phyloP scores from a whole-genome alignment of 2,888 invertebrate genomes.

The Hartigia nigra region DNA sequence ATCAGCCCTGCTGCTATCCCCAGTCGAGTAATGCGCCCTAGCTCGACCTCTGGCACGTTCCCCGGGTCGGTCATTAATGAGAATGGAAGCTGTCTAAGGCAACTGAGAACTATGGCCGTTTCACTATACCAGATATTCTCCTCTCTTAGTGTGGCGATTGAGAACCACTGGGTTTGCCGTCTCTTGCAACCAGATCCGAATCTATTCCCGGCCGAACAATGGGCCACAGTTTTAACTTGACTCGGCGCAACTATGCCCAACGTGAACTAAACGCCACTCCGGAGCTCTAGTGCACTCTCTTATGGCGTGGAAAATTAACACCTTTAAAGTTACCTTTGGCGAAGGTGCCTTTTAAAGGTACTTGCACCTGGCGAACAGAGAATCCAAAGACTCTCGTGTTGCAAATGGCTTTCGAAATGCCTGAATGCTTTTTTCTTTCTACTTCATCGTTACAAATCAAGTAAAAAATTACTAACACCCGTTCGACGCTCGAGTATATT shows the following conservation, averaged over 20 bases:
- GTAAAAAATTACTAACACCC: background rate
- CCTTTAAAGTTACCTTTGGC: conserved; percentile 2
- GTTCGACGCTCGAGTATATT: background rate
- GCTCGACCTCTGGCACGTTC: conserved; percentile 1
- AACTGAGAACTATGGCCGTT: background rate
- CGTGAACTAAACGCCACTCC: conserved; percentile 1
- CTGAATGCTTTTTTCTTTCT: background rate
- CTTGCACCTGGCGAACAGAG: background rate
- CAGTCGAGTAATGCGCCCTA: background rate
- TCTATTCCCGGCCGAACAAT: conserved; percentile 60
- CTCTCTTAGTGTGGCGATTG: conserved; percentile 11
- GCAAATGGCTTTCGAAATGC: background rate
- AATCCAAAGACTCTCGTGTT: background rate
- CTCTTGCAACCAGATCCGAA: conserved; percentile 49
- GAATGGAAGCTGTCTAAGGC: background rate
- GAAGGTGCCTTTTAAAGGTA: background rate
- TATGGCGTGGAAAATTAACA: conserved; percentile 8
- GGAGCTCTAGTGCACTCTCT: background rate
- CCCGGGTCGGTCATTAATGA: background rate
- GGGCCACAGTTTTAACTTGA: conserved; percentile 54
- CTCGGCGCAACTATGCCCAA: conserved; percentile 5
- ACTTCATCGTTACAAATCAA: background rate
- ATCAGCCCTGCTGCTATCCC: background rate
- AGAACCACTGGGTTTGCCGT: conserved; percentile 34
- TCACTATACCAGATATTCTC: background rate